Base-by-base conservation (phyloP, 2,113 vertebrate genomes). In the Axis porcinus region DNA sequence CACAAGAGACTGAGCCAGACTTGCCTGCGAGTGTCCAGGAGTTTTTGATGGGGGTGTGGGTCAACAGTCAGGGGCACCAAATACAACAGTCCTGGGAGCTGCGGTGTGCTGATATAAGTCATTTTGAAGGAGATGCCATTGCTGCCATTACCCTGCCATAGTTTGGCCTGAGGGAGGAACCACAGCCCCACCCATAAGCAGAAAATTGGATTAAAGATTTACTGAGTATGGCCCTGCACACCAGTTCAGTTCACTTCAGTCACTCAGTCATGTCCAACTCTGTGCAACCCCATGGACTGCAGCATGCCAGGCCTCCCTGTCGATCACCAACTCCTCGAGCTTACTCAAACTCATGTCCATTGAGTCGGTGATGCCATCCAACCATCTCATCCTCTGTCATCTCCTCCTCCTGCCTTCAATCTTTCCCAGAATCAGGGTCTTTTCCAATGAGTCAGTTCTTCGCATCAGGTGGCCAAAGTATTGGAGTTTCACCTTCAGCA, bases 51-150 rank as follows among this genome's bases (percentile, higher is more conserved):
- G 67, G 40, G 19, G 19, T 40, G 19, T 23, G 67, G 67, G 67
- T 70, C n/a, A 23, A 3, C 19, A 40, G n/a, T 40, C 19, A 40
- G 67, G 0, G 10, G 67, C 67, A 70, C 36, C 0, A 2, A 36
- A 12, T 12, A 23, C 19, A 70, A 40, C n/a, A 70, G n/a, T 70
- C n/a, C 5, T 23, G 64, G 64, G n/a, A 36, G 64, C 64, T 36
- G 64, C 2, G 0, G n/a, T 19, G 64, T 36, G n/a, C 64, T 36
- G 19, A n/a, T n/a, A 5, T 70, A 70, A 70, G n/a, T 70, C 5
- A 10, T 70, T 36, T 23, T 70, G n/a, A 70, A 70, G n/a, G 67
- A 40, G 67, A 70, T 40, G 19, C 19, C 67, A 6, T 10, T 70
- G 23, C 10, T 36, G n/a, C 67, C 67, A 12, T 40, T 70, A 40